phyloP scores from a whole-genome alignment of 2,113 vertebrate species.

The Pluvianellus socialis region DNA sequence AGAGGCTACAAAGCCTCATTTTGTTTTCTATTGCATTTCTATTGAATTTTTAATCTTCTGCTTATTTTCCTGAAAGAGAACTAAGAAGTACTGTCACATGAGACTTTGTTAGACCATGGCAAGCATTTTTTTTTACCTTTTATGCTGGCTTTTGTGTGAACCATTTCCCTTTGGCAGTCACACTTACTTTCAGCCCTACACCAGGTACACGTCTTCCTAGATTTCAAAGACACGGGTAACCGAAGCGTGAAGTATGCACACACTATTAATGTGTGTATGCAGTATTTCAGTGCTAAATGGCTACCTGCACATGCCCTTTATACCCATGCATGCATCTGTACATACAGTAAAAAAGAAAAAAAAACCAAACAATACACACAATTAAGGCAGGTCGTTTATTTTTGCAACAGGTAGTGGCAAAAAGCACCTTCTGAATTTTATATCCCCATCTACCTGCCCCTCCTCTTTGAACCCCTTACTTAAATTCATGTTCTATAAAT shows the following conservation, averaged over 20 bases:
- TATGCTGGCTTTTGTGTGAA: background rate
- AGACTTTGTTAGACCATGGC: background rate
- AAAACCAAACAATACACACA: background rate
- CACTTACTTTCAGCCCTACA: background rate
- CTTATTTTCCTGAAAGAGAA: background rate
- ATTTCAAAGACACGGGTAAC: background rate
- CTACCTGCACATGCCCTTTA: background rate
- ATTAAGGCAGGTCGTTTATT: background rate
- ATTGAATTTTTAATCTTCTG: background rate
- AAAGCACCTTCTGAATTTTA: background rate
- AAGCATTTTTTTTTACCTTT: background rate
- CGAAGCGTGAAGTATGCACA: background rate
- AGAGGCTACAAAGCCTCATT: background rate
- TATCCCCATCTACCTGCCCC: background rate
- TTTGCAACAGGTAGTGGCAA: background rate
- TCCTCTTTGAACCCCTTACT: background rate
- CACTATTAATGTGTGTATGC: background rate
- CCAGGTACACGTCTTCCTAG: background rate
- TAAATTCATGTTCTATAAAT: background rate
- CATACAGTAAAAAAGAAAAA: background rate
- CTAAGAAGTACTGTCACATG: background rate
- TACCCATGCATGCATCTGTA: background rate
- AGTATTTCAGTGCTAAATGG: background rate
- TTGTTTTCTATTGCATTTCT: background rate
- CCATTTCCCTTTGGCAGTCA: background rate